phyloP scores from a whole-genome alignment of 2,797 vertebrate species.

The Lithobates sylvaticus region DNA sequence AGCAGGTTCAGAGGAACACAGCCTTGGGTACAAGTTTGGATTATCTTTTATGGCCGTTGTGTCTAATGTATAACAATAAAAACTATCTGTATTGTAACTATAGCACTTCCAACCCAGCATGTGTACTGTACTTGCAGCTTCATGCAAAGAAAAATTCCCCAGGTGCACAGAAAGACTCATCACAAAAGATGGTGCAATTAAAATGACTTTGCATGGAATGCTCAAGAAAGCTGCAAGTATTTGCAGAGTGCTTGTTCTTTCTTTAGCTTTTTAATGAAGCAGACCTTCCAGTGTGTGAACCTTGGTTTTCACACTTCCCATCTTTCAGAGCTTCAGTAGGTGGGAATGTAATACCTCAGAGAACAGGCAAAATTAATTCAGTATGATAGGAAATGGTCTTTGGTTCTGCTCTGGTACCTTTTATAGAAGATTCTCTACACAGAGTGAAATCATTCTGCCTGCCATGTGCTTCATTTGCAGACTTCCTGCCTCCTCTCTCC shows the following conservation, averaged over 20 bases:
- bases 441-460: slow-evolving; percentile 68
- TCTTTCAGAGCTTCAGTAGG: slow-evolving; percentile 67
- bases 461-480: slow-evolving; percentile 66
- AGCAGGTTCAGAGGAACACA: not conserved
- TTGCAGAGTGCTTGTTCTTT: slow-evolving; percentile 16
- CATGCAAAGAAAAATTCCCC: not conserved
- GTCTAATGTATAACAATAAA: no score
- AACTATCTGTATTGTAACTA: not conserved
- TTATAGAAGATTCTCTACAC: slow-evolving; percentile 73
- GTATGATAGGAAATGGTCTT: slow-evolving; percentile 50
- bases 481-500: slow-evolving; percentile 69
- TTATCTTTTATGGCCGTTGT: not conserved
- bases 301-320: slow-evolving; percentile 51
- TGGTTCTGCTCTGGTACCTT: slow-evolving; percentile 73
- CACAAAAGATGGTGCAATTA: slow-evolving; percentile 15
- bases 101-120: not conserved
- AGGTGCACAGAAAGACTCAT: not conserved
- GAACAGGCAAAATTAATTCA: slow-evolving; percentile 71
- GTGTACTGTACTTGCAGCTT: not conserved
- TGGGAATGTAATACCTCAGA: slow-evolving; percentile 67
- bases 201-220: slow-evolving; percentile 23
- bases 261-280: slow-evolving; percentile 44
- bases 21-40: not conserved
- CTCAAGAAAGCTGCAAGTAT: slow-evolving; percentile 21
- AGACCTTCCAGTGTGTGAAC: slow-evolving; percentile 26